A percentile compares a stretch with the other conserved stretches of the same genome.
phyloP scores from a whole-genome alignment of 2,888 invertebrate genomes.

The Notocelia uddmanniana region DNA sequence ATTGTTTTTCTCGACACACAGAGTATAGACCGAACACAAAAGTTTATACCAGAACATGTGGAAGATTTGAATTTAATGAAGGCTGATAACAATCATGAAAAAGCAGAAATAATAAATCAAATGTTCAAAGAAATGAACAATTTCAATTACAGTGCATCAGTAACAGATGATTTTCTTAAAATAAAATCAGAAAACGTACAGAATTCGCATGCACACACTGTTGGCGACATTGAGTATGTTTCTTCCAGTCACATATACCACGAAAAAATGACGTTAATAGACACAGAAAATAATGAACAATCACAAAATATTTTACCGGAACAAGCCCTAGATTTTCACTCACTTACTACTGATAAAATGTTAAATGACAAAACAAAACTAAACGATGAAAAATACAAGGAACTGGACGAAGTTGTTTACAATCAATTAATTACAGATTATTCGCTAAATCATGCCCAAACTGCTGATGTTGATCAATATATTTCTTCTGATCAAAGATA shows the following conservation, averaged over 20 bases:
- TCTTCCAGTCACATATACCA: neutral
- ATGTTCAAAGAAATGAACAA: neutral
- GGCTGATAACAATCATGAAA: neutral
- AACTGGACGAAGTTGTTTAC: neutral
- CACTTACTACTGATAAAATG: neutral
- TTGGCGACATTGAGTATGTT: neutral
- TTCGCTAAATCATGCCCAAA: neutral
- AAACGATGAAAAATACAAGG: neutral
- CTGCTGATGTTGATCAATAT: neutral
- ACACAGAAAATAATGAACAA: neutral
- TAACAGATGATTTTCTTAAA: neutral
- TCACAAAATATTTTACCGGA: neutral
- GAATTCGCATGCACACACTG: neutral
- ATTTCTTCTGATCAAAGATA: neutral
- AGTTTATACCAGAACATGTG: neutral
- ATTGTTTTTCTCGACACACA: neutral
- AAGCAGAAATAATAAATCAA: neutral
- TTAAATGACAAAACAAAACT: neutral
- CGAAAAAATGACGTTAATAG: neutral
- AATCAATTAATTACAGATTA: neutral
- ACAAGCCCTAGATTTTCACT: neutral
- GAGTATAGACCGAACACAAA: neutral
- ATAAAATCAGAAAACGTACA: neutral
- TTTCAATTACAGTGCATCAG: neutral
- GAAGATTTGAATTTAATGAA: neutral